A percentile compares a stretch with the other conserved stretches of the same genome.
Conservation (phyloP, 2,113 vertebrate genomes). For the Phalacrocorax brasilianus region DNA sequence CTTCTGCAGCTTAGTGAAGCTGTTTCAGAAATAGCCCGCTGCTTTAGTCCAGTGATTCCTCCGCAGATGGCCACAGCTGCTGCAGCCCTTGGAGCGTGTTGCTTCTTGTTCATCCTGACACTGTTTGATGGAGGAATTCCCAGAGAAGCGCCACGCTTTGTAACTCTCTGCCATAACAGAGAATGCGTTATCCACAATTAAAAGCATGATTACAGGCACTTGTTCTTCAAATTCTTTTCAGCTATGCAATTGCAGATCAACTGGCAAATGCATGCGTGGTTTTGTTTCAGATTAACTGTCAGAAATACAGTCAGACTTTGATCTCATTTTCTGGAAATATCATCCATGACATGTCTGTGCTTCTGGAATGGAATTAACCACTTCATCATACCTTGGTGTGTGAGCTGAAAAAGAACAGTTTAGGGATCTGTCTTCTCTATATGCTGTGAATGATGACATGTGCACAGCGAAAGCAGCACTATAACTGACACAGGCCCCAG, state of each 20-base stretch:
- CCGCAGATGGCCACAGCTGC: background rate
- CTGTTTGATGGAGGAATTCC: background rate
- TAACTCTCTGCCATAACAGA: background rate
- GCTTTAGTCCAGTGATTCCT: background rate
- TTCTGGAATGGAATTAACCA: background rate
- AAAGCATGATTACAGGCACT: background rate
- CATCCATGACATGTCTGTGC: background rate
- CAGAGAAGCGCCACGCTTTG: accelerated
- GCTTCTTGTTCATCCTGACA: background rate
- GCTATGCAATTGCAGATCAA: background rate
- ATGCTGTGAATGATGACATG: accelerated
- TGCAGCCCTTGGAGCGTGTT: background rate
- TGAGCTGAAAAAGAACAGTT: background rate
- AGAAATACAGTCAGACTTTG: background rate
- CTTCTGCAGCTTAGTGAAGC: background rate
- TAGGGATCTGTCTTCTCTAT: background rate
- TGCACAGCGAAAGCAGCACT: background rate
- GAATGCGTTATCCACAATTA: background rate
- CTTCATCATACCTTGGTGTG: background rate
- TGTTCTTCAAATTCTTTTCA: background rate
- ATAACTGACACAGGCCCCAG: background rate
- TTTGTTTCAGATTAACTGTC: background rate
- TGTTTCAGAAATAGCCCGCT: background rate
- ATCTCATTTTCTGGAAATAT: background rate
- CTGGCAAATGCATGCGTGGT: background rate